Conservation (phyloP, 2,888 invertebrate genomes). For the Sinelater perroti region DNA sequence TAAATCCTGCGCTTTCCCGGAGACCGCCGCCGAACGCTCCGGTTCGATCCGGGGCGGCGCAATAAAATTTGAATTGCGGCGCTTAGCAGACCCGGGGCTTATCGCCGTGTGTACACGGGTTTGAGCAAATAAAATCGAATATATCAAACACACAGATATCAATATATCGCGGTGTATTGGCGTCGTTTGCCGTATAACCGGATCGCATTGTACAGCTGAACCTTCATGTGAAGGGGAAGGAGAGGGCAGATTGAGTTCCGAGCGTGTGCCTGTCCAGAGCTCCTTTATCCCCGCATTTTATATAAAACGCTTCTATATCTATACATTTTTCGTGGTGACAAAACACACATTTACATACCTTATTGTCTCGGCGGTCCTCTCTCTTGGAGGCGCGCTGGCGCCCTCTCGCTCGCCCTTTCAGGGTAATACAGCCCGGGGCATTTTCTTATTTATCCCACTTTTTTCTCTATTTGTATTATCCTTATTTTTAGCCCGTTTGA, state of each 20-base stretch:
- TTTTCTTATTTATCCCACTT: constrained; percentile 39
- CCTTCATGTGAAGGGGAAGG: constrained; percentile 23
- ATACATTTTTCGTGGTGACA: constrained; percentile 40
- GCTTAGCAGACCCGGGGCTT: constrained; percentile 5
- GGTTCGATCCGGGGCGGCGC: neutral
- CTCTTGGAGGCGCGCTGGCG: constrained; percentile 18
- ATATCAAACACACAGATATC: constrained; percentile 33
- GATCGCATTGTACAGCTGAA: constrained; percentile 31
- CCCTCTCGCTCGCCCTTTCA: constrained; percentile 2
- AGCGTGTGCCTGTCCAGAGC: constrained; percentile 34
- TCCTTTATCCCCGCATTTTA: constrained; percentile 38
- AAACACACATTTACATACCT: constrained; percentile 44
- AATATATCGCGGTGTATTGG: constrained; percentile 31
- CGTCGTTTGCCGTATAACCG: constrained; percentile 30
- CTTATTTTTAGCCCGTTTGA: constrained; percentile 46
- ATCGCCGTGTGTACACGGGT: constrained; percentile 13
- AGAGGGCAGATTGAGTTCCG: constrained; percentile 28
- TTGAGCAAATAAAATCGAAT: constrained; percentile 22
- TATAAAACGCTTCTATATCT: constrained; percentile 37
- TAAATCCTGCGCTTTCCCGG: neutral
- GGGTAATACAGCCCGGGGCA: constrained; percentile 37
- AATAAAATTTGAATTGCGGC: constrained; percentile 1
- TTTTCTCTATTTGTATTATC: constrained; percentile 44
- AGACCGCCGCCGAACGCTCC: neutral
- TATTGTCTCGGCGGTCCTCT: constrained; percentile 39